Conservation (phyloP, 2,797 vertebrate species). For the Varecia variegata region DNA sequence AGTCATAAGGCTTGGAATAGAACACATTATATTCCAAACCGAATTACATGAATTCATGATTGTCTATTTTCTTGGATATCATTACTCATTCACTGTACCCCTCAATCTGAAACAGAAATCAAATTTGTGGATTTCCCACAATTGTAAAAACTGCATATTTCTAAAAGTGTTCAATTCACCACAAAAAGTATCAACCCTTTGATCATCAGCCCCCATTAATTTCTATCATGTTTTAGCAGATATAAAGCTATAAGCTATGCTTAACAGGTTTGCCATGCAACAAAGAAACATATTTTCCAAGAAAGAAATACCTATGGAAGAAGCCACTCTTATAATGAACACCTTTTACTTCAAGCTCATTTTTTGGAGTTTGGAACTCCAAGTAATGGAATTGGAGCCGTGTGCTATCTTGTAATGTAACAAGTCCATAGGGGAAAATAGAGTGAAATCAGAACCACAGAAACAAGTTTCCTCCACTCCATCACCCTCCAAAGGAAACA, state of each 20-base stretch:
- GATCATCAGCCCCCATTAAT: background rate
- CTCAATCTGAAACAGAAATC: constrained; percentile 37
- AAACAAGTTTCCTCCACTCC: background rate
- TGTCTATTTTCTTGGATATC: constrained; percentile 7
- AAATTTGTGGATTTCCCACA: background rate
- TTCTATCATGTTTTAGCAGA: background rate
- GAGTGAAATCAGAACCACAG: background rate
- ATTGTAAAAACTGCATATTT: background rate
- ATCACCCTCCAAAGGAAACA: background rate
- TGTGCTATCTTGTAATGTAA: background rate
- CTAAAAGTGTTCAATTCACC: background rate
- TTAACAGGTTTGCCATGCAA: background rate
- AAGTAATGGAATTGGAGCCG: background rate
- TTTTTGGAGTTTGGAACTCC: background rate
- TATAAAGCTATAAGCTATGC: background rate
- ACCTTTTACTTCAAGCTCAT: background rate
- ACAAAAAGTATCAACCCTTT: background rate
- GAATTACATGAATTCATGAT: constrained; percentile 8
- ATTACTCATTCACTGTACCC: background rate
- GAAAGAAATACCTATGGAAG: constrained; percentile 24
- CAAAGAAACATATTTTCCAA: constrained; percentile 16
- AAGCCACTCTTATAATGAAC: background rate
- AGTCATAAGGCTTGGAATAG: constrained; percentile 23
- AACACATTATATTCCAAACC: constrained; percentile 6
- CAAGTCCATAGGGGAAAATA: background rate